Conservation (phyloP, 2,888 invertebrate genomes). For the Drosophila conformis region DNA sequence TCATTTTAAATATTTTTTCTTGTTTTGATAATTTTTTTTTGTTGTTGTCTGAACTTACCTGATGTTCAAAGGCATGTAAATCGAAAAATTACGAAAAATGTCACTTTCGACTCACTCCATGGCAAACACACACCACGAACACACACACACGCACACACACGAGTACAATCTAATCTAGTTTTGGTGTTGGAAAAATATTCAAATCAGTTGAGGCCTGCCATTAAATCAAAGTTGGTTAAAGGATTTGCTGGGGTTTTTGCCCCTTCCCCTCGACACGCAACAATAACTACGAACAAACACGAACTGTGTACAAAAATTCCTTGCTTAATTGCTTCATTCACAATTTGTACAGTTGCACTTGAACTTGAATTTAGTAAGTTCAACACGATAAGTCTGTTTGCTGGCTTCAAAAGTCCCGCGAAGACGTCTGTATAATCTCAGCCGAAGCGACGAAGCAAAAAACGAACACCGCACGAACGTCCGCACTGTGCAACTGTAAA, state of each 20-base stretch:
- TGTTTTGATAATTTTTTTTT: background rate
- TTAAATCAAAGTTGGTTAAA: constrained; percentile 48
- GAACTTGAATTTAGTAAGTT: constrained; percentile 16
- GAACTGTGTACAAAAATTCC: constrained; percentile 15
- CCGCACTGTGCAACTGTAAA: constrained; percentile 62
- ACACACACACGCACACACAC: constrained; percentile 20
- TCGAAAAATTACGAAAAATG: constrained; percentile 71
- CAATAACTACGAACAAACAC: constrained; percentile 9
- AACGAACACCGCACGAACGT: constrained; percentile 24
- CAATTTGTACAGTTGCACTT: constrained; percentile 19
- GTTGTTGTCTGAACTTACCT: constrained; percentile 50
- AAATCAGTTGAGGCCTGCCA: constrained; percentile 58
- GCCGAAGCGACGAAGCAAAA: constrained; percentile 7
- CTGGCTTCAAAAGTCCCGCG: constrained; percentile 36
- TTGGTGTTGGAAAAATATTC: constrained; percentile 54
- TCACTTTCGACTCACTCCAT: constrained; percentile 64
- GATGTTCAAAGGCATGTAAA: constrained; percentile 69
- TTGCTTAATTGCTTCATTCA: constrained; percentile 7
- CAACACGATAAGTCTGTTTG: background rate
- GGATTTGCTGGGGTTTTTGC: constrained; percentile 27
- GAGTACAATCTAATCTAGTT: constrained; percentile 36
- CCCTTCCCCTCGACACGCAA: constrained; percentile 5
- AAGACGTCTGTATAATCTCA: constrained; percentile 37
- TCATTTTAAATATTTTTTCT: background rate
- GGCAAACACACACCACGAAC: constrained; percentile 24